Evolutionary conservation across 2,888 invertebrate species (phyloP).

Genomic region (Ophioninae sp.): DNA sequence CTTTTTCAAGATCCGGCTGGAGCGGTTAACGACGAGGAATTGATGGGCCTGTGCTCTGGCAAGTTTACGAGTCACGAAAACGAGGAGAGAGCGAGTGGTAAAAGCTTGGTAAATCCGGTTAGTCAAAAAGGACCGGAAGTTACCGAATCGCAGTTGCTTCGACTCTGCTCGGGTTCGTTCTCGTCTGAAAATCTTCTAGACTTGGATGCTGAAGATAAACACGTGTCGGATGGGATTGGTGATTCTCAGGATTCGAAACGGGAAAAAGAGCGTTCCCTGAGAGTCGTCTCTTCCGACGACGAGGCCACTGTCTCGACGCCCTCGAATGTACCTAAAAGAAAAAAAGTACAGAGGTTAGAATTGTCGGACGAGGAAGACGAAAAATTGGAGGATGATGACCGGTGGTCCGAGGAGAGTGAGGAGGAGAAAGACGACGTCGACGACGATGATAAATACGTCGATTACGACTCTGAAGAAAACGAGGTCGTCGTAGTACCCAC

Average conservation of each 20-base stretch:
- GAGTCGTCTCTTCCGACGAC: conserved; percentile 76
- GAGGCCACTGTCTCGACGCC: conserved; percentile 72
- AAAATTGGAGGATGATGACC: conserved; percentile 37
- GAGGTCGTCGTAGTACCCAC: conserved; percentile 83
- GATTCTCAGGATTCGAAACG: conserved; percentile 69
- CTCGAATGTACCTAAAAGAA: conserved; percentile 60
- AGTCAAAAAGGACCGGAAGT: conserved; percentile 18
- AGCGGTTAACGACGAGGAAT: conserved; percentile 80
- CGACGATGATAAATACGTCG: conserved; percentile 82
- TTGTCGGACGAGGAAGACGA: conserved; percentile 76
- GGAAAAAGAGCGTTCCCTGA: conserved; percentile 58
- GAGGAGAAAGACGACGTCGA: conserved; percentile 78
- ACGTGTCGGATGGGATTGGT: conserved; percentile 64
- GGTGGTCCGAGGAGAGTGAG: background rate
- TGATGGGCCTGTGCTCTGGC: conserved; percentile 83
- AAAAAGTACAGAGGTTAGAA: conserved; percentile 69
- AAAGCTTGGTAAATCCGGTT: too few species aligned
- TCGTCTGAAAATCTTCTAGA: conserved; percentile 74
- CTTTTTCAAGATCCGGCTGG: conserved; percentile 77
- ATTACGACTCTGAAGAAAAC: conserved; percentile 94
- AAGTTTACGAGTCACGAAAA: conserved; percentile 69
- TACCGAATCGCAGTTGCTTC: conserved; percentile 76
- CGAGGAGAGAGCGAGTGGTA: conserved; percentile 19
- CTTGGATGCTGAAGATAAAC: conserved; percentile 1
- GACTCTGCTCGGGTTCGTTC: conserved; percentile 84